phyloP scores from a whole-genome alignment of 2,888 invertebrate species.

The Noctua janthe region DNA sequence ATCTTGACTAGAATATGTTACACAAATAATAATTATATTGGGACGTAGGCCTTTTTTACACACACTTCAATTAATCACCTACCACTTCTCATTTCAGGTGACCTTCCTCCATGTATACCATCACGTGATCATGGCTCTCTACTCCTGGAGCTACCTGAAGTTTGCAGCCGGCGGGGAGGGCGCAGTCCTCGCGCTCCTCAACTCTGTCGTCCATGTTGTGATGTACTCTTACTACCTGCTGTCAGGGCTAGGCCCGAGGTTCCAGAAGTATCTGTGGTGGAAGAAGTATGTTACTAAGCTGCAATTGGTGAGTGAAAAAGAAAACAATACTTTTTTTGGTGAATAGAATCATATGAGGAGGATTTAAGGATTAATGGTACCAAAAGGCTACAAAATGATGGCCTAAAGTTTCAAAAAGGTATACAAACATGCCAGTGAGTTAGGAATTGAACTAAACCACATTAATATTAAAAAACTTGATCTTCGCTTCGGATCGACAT shows the following conservation, averaged over 20 bases:
- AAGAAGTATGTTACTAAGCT: conserved; percentile 96
- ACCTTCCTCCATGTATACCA: conserved; percentile 97
- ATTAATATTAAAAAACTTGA: background rate
- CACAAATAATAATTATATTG: background rate
- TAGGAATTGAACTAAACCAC: background rate
- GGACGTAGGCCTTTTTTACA: background rate
- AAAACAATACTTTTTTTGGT: background rate
- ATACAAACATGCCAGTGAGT: background rate
- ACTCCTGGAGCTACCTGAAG: conserved; percentile 95
- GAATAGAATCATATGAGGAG: background rate
- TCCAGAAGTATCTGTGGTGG: conserved; percentile 96
- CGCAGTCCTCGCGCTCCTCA: conserved; percentile 93
- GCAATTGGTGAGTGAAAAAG: conserved; percentile 91
- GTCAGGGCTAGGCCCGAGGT: conserved; percentile 94
- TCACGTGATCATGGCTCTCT: conserved; percentile 94
- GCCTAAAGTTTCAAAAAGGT: background rate
- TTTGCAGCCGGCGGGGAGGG: conserved; percentile 95
- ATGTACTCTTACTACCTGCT: conserved; percentile 96
- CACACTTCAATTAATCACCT: background rate
- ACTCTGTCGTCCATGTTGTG: conserved; percentile 94
- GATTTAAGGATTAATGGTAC: background rate
- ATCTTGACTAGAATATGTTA: background rate
- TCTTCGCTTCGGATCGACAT: background rate
- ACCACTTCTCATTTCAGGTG: conserved; percentile 91
- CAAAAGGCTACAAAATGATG: background rate